phyloP scores from a whole-genome alignment of 2,797 vertebrate species.

The Cephalopachus bancanus region DNA sequence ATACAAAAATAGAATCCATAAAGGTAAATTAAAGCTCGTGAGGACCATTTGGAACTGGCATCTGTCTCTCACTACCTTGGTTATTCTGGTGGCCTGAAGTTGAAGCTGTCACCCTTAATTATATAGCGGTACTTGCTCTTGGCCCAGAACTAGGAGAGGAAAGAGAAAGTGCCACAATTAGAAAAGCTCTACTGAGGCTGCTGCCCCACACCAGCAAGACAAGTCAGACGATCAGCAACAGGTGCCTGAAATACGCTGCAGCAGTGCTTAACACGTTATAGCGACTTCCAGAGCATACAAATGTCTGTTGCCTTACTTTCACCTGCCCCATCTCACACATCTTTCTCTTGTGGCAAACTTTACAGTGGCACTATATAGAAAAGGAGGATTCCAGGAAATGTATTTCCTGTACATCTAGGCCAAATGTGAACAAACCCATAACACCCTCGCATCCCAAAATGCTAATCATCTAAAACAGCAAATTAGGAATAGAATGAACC shows the following conservation, averaged over 20 bases:
- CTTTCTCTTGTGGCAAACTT: background rate
- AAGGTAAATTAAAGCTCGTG: background rate
- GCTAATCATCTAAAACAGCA: background rate
- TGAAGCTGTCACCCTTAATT: background rate
- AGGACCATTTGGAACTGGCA: too few relatives aligned
- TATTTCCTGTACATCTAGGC: background rate
- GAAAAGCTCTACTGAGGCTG: background rate
- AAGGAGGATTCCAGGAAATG: background rate
- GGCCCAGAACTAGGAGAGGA: too few relatives aligned
- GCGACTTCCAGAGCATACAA: background rate
- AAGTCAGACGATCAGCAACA: background rate
- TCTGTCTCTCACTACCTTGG: background rate
- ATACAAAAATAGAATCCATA: background rate
- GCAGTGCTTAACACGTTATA: background rate
- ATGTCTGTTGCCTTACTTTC: background rate
- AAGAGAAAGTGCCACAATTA: background rate
- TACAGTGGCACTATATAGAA: background rate
- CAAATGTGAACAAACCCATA: background rate
- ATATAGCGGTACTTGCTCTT: background rate
- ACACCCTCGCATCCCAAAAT: background rate
- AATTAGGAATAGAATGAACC: background rate
- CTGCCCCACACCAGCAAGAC: too few relatives aligned
- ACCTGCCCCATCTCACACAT: background rate
- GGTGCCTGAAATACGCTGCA: too few relatives aligned
- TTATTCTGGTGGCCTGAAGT: background rate